Percentiles rank a stretch among this genome's conserved stretches.
Evolutionary conservation across 1,140 invertebrate genomes (phyloP).

Genomic region (Meloidogyne chitwoodi): DNA sequence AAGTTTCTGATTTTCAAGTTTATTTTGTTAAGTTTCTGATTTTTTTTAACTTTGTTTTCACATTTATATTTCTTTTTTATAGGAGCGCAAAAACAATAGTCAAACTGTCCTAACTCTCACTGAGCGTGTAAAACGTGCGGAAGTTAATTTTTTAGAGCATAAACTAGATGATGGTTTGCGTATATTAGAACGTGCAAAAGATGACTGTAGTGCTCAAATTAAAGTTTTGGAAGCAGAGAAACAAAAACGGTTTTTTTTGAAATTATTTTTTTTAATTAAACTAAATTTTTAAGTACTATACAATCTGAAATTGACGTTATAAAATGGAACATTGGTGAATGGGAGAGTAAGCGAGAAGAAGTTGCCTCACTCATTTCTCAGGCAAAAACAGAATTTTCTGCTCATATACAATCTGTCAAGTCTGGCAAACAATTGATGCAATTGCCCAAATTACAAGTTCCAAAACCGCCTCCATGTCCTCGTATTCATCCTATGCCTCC

Average conservation of each 20-base stretch:
- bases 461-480: constrained; percentile 40
- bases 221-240: constrained; percentile 22
- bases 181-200: constrained; percentile 40
- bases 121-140: constrained; percentile 37
- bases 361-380: constrained; percentile 32
- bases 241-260: constrained; percentile 23
- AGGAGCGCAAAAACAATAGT: constrained; percentile 34
- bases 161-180: constrained; percentile 41
- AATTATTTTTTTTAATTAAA: neutral
- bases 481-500: constrained; percentile 33
- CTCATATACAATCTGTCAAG: constrained; percentile 39
- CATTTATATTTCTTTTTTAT: neutral
- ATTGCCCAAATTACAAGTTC: constrained; percentile 40
- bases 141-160: constrained; percentile 37
- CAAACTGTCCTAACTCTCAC: constrained; percentile 22
- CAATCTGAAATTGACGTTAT: constrained; percentile 22
- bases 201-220: constrained; percentile 42
- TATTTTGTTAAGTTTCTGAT: neutral
- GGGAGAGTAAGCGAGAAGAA: constrained; percentile 36
- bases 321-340: constrained; percentile 41
- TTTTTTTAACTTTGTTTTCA: neutral
- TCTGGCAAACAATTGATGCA: constrained; percentile 40
- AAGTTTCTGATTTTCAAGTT: neutral
- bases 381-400: constrained; percentile 29
- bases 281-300: neutral